These are phyloP conservation scores for Agrochola macilenta DNA, from an alignment of 2,888 invertebrate genomes.

Conservation along the genomic window DNA sequence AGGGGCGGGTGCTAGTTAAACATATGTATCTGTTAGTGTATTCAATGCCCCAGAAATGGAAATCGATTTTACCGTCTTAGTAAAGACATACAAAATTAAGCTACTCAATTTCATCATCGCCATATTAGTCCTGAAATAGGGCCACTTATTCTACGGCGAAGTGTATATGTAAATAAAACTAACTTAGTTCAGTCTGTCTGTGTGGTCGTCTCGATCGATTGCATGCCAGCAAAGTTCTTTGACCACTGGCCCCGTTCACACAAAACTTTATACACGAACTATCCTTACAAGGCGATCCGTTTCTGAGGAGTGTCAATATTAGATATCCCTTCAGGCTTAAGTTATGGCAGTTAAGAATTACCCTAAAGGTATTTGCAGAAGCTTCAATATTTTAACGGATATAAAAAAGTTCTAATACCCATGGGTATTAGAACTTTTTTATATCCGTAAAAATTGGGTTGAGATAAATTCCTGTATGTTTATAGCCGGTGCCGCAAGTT, in stretches of 20 bases:
- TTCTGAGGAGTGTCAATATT: constrained; percentile 44
- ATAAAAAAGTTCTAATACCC: too few relatives aligned
- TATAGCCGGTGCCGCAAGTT: too few relatives aligned
- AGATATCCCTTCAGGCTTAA: constrained; percentile 21
- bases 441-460: too few relatives aligned
- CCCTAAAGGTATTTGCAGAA: not conserved
- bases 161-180: constrained; percentile 45
- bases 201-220: constrained; percentile 62
- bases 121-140: constrained; percentile 11
- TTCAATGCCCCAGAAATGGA: too few relatives aligned
- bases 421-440: too few relatives aligned
- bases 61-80: not conserved
- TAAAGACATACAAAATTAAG: not conserved
- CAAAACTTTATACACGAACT: constrained; percentile 38
- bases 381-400: not conserved
- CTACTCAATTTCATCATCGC: not conserved
- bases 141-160: not conserved
- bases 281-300: constrained; percentile 14
- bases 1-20: not conserved
- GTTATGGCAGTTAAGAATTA: constrained; percentile 4
- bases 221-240: constrained; percentile 66
- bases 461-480: too few relatives aligned
- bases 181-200: constrained; percentile 32
- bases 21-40: not conserved
- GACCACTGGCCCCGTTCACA: constrained; percentile 67